These are phyloP conservation scores for Illadopsis cleaveri DNA, from an alignment of 2,113 vertebrate species.

Conservation along the genomic window DNA sequence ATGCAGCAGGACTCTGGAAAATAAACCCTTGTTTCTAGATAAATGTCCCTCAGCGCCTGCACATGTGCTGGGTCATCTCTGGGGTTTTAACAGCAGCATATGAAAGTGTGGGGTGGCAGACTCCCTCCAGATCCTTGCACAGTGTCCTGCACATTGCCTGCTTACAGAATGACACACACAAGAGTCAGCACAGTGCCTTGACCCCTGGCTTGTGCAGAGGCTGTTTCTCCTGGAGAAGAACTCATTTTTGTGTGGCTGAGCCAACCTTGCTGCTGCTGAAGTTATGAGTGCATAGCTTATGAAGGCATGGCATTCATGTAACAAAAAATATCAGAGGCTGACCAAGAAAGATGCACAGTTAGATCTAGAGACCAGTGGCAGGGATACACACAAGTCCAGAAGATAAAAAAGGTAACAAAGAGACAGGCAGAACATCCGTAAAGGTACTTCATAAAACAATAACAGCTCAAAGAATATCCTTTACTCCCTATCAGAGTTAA, in stretches of 20 bases:
- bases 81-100: not conserved
- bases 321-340: not conserved
- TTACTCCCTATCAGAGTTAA: not conserved
- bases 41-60: not conserved
- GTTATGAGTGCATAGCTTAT: not conserved
- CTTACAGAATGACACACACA: fast-evolving
- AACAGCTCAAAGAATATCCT: not conserved
- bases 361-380: not conserved
- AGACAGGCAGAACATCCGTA: not conserved
- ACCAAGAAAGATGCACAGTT: not conserved
- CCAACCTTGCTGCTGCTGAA: not conserved
- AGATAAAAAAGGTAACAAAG: not conserved
- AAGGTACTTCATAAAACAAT: not conserved
- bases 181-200: not conserved
- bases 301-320: not conserved
- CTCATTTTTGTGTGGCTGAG: not conserved
- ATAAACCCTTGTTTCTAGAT: not conserved
- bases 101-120: not conserved
- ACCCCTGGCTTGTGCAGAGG: not conserved
- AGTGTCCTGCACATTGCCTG: not conserved
- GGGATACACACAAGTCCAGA: not conserved
- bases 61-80: fast-evolving
- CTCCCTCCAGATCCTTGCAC: not conserved
- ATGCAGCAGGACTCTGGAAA: not conserved
- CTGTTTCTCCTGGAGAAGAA: not conserved